These are phyloP conservation scores for Acanthurus lineatus DNA, from an alignment of 2,797 vertebrate genomes.

Conservation along the genomic window DNA sequence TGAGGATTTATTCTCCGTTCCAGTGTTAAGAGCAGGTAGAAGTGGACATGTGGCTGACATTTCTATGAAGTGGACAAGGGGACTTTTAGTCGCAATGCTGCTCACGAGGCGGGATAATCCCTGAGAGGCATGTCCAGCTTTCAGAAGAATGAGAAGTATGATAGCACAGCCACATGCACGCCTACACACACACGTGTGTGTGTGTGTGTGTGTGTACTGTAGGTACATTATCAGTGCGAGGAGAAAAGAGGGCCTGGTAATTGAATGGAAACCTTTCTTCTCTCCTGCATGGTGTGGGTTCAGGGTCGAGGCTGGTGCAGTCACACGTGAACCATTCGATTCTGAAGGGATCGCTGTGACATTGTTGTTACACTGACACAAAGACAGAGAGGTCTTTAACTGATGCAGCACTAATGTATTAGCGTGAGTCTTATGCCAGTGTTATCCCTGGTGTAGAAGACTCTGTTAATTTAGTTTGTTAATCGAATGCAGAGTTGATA, in stretches of 20 bases:
- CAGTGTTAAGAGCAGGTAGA: constrained; percentile 2
- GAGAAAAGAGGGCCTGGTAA: constrained; percentile 40
- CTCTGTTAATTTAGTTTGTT: constrained; percentile 34
- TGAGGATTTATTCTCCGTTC: constrained; percentile 3
- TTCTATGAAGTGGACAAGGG: constrained; percentile 47
- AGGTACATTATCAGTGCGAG: constrained; percentile 50
- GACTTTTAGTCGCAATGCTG: constrained; percentile 53
- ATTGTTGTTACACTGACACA: constrained; percentile 28
- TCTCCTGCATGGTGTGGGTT: constrained; percentile 38
- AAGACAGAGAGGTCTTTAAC: constrained; percentile 37
- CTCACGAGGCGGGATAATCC: constrained; percentile 64
- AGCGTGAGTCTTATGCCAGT: constrained; percentile 17
- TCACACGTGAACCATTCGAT: constrained; percentile 38
- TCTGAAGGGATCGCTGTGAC: constrained; percentile 43
- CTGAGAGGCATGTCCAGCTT: constrained; percentile 51
- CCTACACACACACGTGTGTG: not conserved
- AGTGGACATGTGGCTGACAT: constrained; percentile 29
- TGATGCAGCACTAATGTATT: constrained; percentile 50
- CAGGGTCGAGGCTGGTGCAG: constrained; percentile 46
- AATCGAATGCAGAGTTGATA: constrained; percentile 45
- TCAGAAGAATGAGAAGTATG: constrained; percentile 58
- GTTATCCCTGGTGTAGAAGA: constrained; percentile 33
- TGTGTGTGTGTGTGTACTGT: constrained; percentile 6
- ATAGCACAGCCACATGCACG: constrained; percentile 26
- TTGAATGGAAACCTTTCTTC: constrained; percentile 61